Evolutionary conservation across 35 echinoderm and acorn worm genomes (phyloP).

Genomic region (Ophiothrix spiculata): DNA sequence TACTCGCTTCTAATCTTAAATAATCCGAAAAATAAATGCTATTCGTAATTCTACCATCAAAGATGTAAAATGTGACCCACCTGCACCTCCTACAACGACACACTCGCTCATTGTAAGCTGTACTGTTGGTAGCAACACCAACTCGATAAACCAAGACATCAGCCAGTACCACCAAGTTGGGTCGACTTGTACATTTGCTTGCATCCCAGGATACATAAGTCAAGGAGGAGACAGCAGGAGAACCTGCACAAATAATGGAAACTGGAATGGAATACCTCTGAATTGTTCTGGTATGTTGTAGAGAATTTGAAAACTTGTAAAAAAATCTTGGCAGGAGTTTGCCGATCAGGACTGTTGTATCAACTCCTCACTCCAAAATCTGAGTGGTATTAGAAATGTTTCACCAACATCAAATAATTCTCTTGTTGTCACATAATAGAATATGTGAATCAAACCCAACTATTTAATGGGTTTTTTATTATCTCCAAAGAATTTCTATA

Average conservation of each 20-base stretch:
- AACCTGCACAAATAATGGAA: conserved; percentile 11
- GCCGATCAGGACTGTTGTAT: no score
- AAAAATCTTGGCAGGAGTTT: no score
- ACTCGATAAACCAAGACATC: neutral
- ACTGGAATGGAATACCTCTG: conserved; percentile 39
- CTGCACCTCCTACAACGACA: neutral
- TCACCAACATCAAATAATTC: no score
- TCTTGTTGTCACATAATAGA: no score
- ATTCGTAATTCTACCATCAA: neutral
- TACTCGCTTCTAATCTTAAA: no score
- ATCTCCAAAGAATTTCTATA: no score
- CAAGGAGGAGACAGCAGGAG: conserved; percentile 18
- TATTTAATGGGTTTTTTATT: no score
- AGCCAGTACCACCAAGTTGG: conserved; percentile 6
- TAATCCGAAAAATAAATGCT: no score
- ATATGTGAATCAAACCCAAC: no score
- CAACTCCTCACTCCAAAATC: no score
- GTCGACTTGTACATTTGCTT: conserved; percentile 3
- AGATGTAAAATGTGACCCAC: conserved; percentile 44
- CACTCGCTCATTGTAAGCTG: neutral
- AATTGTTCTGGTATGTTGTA: conserved; percentile 17
- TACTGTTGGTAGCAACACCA: neutral
- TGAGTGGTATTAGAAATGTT: no score
- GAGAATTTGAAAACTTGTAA: no score
- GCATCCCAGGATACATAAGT: conserved; percentile 25